Conservation (phyloP, 2,113 vertebrate genomes). For the Agapornis roseicollis region DNA sequence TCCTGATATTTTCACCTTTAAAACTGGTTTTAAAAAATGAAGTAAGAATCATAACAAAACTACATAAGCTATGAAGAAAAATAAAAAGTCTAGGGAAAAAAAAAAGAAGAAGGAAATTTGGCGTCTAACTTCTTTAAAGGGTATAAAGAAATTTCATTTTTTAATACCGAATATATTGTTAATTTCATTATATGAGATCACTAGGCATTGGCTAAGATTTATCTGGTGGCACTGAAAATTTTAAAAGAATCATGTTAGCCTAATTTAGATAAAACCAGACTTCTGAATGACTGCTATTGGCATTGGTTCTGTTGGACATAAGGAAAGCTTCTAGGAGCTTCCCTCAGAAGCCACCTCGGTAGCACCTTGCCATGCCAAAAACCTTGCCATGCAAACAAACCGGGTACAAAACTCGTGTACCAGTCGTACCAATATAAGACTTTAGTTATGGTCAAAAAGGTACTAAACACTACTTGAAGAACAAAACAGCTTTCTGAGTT, state of each 20-base stretch:
- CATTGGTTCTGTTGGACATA: rapidly evolving
- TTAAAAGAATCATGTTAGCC: background rate
- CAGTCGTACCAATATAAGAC: background rate
- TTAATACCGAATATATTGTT: background rate
- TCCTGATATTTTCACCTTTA: background rate
- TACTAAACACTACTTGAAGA: background rate
- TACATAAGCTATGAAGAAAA: background rate
- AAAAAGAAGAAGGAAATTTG: background rate
- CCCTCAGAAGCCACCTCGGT: background rate
- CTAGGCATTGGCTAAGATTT: background rate
- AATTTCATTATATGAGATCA: background rate
- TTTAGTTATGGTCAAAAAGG: background rate
- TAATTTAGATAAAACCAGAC: background rate
- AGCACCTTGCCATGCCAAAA: background rate
- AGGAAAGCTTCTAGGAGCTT: background rate
- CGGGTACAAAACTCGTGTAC: background rate
- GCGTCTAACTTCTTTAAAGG: background rate
- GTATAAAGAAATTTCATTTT: background rate
- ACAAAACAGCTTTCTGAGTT: background rate
- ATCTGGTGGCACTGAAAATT: background rate
- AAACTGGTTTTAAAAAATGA: background rate
- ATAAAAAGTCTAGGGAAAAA: background rate
- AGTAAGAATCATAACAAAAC: background rate
- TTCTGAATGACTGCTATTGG: background rate
- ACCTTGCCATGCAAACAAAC: background rate